Conservation (phyloP, 2,113 vertebrate genomes). For the Dendrocopos noguchii region DNA sequence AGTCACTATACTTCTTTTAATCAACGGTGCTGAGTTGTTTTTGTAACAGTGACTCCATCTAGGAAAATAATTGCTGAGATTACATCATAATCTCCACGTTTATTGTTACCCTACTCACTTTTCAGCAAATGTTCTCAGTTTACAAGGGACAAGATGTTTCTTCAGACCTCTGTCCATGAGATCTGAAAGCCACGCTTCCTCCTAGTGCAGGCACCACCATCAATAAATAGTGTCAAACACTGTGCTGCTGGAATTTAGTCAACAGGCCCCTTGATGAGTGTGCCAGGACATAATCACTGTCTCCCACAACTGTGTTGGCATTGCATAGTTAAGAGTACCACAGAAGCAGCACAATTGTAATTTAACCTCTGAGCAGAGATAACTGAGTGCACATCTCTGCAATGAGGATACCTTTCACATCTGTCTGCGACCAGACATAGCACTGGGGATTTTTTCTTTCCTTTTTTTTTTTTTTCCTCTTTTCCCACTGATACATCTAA, state of each 20-base stretch:
- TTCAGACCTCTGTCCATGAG: background rate
- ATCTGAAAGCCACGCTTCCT: conserved; percentile 47
- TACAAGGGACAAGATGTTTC: conserved; percentile 40
- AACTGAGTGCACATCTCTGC: background rate
- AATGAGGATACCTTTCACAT: background rate
- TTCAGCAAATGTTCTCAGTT: conserved; percentile 40
- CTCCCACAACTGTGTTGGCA: background rate
- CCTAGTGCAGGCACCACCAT: conserved; percentile 1
- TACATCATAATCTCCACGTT: conserved; percentile 42
- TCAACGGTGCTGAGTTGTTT: background rate
- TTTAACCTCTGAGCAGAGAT: background rate
- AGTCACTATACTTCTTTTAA: background rate
- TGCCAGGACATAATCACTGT: conserved; percentile 14
- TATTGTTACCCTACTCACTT: conserved; percentile 45
- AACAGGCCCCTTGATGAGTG: background rate
- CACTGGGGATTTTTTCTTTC: background rate
- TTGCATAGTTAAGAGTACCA: background rate
- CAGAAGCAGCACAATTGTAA: conserved; percentile 10
- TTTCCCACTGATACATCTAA: background rate
- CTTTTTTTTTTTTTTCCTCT: background rate
- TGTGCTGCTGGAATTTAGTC: conserved; percentile 12
- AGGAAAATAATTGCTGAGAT: conserved; percentile 55
- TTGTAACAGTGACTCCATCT: conserved; percentile 38
- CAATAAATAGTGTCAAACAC: conserved; percentile 8
- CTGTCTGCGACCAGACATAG: background rate